phyloP scores from a whole-genome alignment of 2,113 vertebrate genomes.

The Leptodactylus fuscus region DNA sequence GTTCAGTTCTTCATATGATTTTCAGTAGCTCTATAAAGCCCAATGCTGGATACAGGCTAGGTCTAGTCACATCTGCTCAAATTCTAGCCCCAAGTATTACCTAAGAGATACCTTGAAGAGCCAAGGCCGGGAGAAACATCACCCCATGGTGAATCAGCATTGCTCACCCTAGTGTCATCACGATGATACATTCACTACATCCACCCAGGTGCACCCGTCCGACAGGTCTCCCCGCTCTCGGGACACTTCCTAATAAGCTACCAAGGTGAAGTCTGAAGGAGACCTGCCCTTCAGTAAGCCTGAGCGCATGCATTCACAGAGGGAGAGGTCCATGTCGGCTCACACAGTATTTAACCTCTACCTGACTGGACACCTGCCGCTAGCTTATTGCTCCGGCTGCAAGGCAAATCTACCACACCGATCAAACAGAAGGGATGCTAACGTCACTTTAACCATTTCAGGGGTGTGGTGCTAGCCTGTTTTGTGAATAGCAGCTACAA shows the following conservation, averaged over 20 bases:
- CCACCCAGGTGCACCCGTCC: slow-evolving; percentile 7
- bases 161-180: not conserved
- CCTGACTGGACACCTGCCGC: not conserved
- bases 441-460: not conserved
- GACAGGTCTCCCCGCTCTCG: slow-evolving; percentile 11
- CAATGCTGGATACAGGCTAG: too few relatives aligned
- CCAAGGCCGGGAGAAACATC: not conserved
- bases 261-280: not conserved
- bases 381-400: not conserved
- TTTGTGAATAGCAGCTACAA: too few relatives aligned
- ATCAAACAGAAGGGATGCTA: not conserved
- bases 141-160: not conserved
- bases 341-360: not conserved
- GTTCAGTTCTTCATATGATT: too few relatives aligned
- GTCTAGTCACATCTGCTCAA: too few relatives aligned
- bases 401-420: not conserved
- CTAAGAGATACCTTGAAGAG: too few relatives aligned
- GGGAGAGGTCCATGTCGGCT: not conserved
- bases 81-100: too few relatives aligned
- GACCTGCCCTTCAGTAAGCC: slow-evolving; percentile 1
- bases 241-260: slow-evolving; percentile 20
- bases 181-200: not conserved
- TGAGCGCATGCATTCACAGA: not conserved
- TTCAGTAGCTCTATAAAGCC: too few relatives aligned
- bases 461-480: not conserved